Percentiles rank a stretch among this genome's conserved stretches.
Evolutionary conservation across 2,113 vertebrate species (phyloP).

Genomic region (Tretioscincus oriximinensis): DNA sequence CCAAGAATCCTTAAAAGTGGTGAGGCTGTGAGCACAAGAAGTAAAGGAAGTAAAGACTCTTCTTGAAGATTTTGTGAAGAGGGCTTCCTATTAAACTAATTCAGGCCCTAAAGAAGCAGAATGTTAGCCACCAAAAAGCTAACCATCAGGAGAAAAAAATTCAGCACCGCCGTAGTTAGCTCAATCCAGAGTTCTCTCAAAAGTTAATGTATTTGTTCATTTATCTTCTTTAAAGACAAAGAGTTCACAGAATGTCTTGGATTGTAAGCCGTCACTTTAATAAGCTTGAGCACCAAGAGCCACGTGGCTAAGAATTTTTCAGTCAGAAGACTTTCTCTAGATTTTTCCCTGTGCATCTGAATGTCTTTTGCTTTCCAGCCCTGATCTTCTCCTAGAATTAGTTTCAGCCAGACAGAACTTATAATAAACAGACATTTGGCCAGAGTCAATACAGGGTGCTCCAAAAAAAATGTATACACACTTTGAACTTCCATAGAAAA

Average conservation of each 20-base stretch:
- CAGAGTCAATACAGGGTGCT: background rate
- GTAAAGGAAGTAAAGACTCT: background rate
- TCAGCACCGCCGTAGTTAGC: background rate
- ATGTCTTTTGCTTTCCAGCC: background rate
- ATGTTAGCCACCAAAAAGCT: background rate
- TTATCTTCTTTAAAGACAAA: background rate
- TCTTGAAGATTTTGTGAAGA: background rate
- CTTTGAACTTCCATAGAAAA: too few species aligned
- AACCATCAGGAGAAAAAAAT: background rate
- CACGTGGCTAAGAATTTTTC: background rate
- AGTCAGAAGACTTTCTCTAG: background rate
- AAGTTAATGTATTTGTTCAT: background rate
- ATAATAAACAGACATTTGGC: background rate
- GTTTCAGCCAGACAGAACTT: background rate
- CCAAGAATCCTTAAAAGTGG: conserved; percentile 28
- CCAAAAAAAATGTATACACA: too few species aligned
- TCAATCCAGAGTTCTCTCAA: background rate
- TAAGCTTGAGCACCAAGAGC: background rate
- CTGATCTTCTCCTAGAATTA: background rate
- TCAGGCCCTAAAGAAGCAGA: background rate
- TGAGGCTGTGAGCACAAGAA: conserved; percentile 7
- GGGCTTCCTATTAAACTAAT: background rate
- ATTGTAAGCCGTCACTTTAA: background rate
- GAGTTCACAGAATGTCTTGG: background rate
- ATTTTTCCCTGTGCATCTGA: background rate